Conservation (phyloP, 2,797 vertebrate genomes). For the Crocodylus rhombifer region DNA sequence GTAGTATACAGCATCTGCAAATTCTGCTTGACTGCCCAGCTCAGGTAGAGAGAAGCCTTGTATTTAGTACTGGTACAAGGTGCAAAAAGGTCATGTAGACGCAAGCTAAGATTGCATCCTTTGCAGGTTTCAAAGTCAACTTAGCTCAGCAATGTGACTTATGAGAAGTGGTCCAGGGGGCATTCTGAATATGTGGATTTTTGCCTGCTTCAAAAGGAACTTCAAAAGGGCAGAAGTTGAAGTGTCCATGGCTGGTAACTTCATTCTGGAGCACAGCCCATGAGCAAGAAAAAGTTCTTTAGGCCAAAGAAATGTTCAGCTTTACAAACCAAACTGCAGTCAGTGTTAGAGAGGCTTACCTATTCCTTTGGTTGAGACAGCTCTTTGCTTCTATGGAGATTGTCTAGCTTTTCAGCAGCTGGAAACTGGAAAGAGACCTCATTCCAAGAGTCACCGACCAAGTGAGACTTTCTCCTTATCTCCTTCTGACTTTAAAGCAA, state of each 20-base stretch:
- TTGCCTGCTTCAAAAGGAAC: neutral
- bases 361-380: neutral
- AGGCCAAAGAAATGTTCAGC: neutral
- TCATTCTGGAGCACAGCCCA: neutral
- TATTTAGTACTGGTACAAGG: neutral
- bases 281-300: rapidly evolving
- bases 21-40: neutral
- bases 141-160: neutral
- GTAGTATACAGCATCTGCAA: neutral
- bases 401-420: neutral
- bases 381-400: neutral
- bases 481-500: neutral
- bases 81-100: rapidly evolving
- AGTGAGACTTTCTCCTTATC: neutral
- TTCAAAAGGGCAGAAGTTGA: neutral
- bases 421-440: neutral
- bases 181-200: neutral
- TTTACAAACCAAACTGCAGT: neutral
- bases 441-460: neutral
- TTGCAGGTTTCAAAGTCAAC: neutral
- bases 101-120: neutral
- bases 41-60: neutral
- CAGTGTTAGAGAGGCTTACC: neutral
- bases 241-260: neutral
- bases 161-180: neutral